A percentile compares a stretch with the other conserved stretches of the same genome.
These are phyloP conservation scores for Nematopogon swammerdamellus DNA, from an alignment of 2,888 invertebrate genomes.

Conservation along the genomic window DNA sequence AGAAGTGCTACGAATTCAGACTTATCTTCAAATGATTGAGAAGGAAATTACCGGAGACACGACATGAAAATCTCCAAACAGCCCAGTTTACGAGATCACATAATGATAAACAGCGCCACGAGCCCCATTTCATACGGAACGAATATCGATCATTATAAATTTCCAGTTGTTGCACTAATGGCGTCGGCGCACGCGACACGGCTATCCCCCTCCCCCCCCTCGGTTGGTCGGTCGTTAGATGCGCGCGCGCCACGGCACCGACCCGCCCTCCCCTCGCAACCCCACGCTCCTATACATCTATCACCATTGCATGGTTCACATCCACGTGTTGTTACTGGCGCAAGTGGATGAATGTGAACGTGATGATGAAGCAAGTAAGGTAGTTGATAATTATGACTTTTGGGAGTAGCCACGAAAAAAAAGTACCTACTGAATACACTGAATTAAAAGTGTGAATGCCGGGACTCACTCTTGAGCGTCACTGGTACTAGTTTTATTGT, in stretches of 20 bases:
- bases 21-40: no score
- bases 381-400: no score
- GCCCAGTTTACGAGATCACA: neutral
- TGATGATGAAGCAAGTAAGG: no score
- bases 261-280: neutral
- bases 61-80: neutral
- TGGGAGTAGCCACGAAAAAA: no score
- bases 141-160: constrained; percentile 54
- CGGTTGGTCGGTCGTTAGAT: neutral
- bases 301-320: neutral
- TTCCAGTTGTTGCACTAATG: constrained; percentile 41
- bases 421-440: no score
- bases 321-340: neutral
- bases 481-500: no score
- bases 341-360: no score
- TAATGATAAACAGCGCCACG: constrained; percentile 13
- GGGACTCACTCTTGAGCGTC: no score
- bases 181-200: constrained; percentile 47
- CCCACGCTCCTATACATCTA: neutral
- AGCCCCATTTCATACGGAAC: constrained; percentile 32
- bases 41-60: neutral
- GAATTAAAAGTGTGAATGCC: no score
- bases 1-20: no score
- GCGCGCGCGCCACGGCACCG: neutral
- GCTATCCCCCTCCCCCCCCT: neutral